Evolutionary conservation across 2,797 vertebrate genomes (phyloP).

Genomic region (Peromyscus eremicus): DNA sequence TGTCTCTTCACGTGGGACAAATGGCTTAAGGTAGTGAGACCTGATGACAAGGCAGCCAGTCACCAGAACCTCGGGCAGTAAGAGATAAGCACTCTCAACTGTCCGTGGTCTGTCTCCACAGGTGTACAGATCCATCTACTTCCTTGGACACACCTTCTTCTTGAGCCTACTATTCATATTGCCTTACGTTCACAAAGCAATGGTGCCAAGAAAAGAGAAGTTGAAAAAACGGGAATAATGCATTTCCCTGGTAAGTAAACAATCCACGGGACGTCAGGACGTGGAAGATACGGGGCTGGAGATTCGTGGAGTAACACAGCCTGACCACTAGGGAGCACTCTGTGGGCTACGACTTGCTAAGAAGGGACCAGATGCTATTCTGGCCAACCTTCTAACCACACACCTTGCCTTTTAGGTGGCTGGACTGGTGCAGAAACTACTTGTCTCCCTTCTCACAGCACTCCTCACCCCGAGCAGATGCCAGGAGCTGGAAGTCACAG

Average conservation of each 20-base stretch:
- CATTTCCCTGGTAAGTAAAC: conserved; percentile 64
- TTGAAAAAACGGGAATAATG: conserved; percentile 88
- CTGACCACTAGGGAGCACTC: not conserved
- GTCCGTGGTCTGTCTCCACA: conserved; percentile 81
- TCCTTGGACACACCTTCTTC: conserved; percentile 95
- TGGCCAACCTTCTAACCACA: not conserved
- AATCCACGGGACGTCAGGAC: accelerated
- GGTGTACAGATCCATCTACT: conserved; percentile 97
- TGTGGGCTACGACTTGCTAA: not conserved
- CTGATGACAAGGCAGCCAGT: not conserved
- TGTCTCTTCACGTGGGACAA: conserved; percentile 98
- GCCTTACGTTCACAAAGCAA: conserved; percentile 92
- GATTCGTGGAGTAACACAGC: not conserved
- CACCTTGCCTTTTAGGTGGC: conserved; percentile 69
- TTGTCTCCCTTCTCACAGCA: conserved; percentile 70
- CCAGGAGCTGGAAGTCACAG: conserved; percentile 24
- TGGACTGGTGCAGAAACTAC: conserved; percentile 75
- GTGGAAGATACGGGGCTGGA: too few relatives aligned
- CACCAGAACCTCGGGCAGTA: not conserved
- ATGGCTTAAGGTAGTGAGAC: conserved; percentile 94
- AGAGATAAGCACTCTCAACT: not conserved
- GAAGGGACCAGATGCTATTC: not conserved
- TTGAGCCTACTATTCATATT: conserved; percentile 90
- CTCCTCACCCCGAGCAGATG: conserved; percentile 59
- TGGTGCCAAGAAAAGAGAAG: conserved; percentile 94